Percentiles rank a stretch among this genome's conserved stretches.
Conservation (phyloP, 1,140 invertebrate species). For the Anoplolepis gracilipes region DNA sequence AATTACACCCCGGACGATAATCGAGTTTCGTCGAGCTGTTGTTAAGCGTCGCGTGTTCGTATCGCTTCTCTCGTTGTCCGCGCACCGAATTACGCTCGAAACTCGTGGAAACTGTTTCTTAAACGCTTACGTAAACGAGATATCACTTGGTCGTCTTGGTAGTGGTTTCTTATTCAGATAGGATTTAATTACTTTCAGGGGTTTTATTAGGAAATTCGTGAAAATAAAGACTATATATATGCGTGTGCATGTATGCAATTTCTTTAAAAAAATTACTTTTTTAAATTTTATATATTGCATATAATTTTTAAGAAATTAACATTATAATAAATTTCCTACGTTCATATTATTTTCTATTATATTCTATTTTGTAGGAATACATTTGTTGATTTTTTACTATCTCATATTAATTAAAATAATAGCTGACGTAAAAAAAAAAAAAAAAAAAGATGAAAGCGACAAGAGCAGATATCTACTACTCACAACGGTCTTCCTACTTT, state of each 20-base stretch:
- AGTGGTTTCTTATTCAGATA: not conserved
- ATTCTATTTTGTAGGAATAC: not conserved
- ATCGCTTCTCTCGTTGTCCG: conserved; percentile 19
- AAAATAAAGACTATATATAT: no score
- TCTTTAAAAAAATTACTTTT: no score
- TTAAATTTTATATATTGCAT: no score
- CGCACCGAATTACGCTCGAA: conserved; percentile 44
- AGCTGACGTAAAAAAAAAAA: conserved; percentile 7
- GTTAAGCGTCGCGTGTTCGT: conserved; percentile 16
- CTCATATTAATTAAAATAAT: conserved; percentile 17
- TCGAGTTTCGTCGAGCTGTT: conserved; percentile 63
- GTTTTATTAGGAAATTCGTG: no score
- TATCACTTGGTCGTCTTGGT: not conserved
- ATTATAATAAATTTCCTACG: no score
- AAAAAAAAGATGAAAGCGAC: conserved; percentile 18
- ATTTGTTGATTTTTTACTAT: not conserved
- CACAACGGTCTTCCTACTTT: conserved; percentile 20
- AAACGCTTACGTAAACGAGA: conserved; percentile 43
- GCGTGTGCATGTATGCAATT: no score
- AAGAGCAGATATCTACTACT: conserved; percentile 27
- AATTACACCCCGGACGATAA: conserved; percentile 70
- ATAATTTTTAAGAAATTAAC: no score
- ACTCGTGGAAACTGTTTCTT: conserved; percentile 41
- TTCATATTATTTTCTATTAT: not conserved
- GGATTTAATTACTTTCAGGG: not conserved